Evolutionary conservation across 2,113 vertebrate species (phyloP).

Genomic region (Onychostruthus taczanowskii): DNA sequence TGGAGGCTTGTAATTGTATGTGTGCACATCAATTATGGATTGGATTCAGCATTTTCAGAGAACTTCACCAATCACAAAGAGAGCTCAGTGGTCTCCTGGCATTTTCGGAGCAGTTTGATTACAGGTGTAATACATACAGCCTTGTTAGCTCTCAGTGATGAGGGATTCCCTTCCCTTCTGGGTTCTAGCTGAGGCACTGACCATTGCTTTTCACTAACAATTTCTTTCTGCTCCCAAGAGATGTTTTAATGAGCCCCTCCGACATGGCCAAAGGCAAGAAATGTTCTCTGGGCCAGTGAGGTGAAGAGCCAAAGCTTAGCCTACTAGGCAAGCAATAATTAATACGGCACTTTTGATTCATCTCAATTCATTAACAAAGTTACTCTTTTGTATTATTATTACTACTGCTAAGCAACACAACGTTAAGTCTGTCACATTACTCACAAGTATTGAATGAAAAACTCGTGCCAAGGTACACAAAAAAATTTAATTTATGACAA

Average conservation of each 20-base stretch:
- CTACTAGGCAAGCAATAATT: conserved; percentile 91
- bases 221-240: conserved; percentile 89
- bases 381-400: conserved; percentile 65
- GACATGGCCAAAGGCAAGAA: conserved; percentile 93
- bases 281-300: conserved; percentile 85
- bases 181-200: conserved; percentile 76
- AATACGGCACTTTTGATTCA: conserved; percentile 83
- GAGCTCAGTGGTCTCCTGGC: conserved; percentile 69
- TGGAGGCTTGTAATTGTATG: conserved; percentile 87
- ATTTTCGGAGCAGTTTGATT: conserved; percentile 82
- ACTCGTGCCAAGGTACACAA: conserved; percentile 64
- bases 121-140: conserved; percentile 82
- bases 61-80: conserved; percentile 80
- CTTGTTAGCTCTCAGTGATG: conserved; percentile 77
- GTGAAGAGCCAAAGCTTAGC: conserved; percentile 92
- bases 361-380: conserved; percentile 86
- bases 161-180: conserved; percentile 73
- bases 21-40: conserved; percentile 89
- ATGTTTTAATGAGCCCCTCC: conserved; percentile 92
- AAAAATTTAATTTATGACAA: conserved; percentile 72
- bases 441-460: conserved; percentile 76
- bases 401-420: conserved; percentile 56
- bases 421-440: conserved; percentile 68
- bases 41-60: conserved; percentile 76
- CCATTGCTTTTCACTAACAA: conserved; percentile 90